Evolutionary conservation across 2,113 vertebrate genomes (phyloP).

Genomic region (Cephalopholis sonnerati): DNA sequence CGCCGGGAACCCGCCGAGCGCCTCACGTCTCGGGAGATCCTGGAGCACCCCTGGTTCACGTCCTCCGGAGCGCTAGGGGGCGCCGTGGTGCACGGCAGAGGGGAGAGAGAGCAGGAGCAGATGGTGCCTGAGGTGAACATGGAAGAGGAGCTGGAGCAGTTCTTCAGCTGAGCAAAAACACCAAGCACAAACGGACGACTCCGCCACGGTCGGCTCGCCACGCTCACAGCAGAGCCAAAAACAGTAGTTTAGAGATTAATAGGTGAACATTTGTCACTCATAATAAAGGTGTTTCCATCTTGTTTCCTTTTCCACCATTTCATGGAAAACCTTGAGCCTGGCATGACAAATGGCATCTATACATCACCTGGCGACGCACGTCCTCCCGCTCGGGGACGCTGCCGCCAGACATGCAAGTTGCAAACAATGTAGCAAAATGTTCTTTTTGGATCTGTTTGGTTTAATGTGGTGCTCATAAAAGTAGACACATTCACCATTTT

Average conservation of each 20-base stretch:
- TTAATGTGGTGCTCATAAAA: slow-evolving; percentile 82
- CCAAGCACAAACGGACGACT: slow-evolving; percentile 75
- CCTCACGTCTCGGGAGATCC: slow-evolving; percentile 97
- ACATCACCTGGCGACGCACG: slow-evolving; percentile 53
- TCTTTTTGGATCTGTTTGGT: slow-evolving; percentile 52
- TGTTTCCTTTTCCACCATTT: slow-evolving; percentile 80
- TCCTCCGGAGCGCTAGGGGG: slow-evolving; percentile 88
- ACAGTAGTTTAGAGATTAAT: slow-evolving; percentile 80
- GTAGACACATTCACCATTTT: slow-evolving; percentile 75
- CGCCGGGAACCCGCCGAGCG: slow-evolving; percentile 95
- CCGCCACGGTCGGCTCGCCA: slow-evolving; percentile 74
- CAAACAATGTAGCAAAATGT: slow-evolving; percentile 86
- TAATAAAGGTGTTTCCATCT: slow-evolving; percentile 79
- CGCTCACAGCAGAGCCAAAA: slow-evolving; percentile 68
- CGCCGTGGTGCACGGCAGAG: slow-evolving; percentile 86
- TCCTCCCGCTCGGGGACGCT: slow-evolving; percentile 63
- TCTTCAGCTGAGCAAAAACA: slow-evolving; percentile 94
- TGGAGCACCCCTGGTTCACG: slow-evolving; percentile 98
- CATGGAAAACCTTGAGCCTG: slow-evolving; percentile 80
- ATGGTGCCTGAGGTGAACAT: slow-evolving; percentile 98
- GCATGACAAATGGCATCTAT: slow-evolving; percentile 78
- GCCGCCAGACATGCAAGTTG: slow-evolving; percentile 79
- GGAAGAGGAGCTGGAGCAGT: slow-evolving; percentile 97
- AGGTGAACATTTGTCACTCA: slow-evolving; percentile 81
- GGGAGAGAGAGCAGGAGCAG: slow-evolving; percentile 93